phyloP scores from a whole-genome alignment of 2,888 invertebrate species.

The Pristionchus japonicus region DNA sequence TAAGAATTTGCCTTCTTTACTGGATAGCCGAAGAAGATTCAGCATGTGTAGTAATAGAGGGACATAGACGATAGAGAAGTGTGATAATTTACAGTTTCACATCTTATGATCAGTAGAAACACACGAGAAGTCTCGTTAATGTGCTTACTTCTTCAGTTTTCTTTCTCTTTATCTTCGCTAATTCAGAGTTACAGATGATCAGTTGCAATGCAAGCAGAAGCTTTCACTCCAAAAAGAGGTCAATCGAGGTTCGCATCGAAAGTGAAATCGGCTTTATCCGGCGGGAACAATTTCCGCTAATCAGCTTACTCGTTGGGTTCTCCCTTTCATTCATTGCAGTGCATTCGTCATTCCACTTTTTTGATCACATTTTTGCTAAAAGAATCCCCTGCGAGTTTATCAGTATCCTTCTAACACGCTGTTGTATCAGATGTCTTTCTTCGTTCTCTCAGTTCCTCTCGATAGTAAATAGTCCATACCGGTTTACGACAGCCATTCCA shows the following conservation, averaged over 20 bases:
- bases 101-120: no score
- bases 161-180: not conserved
- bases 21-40: no score
- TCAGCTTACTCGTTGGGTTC: conserved; percentile 9
- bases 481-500: not conserved
- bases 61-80: no score
- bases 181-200: not conserved
- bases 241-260: not conserved
- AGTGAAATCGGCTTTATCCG: conserved; percentile 24
- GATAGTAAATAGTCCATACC: not conserved
- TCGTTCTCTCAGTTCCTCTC: not conserved
- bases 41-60: no score
- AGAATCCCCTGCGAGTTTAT: not conserved
- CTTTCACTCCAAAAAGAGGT: conserved; percentile 27
- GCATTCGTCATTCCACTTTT: not conserved
- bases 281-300: not conserved
- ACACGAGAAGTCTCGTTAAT: no score
- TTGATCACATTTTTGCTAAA: not conserved
- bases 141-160: no score
- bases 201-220: not conserved
- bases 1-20: no score
- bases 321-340: not conserved
- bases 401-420: no score
- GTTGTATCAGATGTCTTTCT: not conserved
- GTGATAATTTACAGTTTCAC: no score